These are phyloP conservation scores for Cardiocondyla obscurior DNA, from an alignment of 1,140 invertebrate genomes.

Conservation along the genomic window DNA sequence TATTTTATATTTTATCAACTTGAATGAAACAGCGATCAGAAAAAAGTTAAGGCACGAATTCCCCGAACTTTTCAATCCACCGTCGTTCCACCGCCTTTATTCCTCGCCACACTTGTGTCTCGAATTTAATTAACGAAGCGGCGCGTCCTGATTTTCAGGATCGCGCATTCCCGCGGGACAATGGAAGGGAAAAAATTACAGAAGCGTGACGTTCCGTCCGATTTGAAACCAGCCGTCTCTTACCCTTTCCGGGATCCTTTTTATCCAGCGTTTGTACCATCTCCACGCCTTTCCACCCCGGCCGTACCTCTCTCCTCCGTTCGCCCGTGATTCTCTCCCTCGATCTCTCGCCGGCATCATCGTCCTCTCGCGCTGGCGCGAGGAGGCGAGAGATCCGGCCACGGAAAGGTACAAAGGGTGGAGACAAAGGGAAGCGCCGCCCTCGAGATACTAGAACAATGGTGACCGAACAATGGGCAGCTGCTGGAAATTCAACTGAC, in stretches of 20 bases:
- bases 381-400: conserved; percentile 78
- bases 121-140: conserved; percentile 66
- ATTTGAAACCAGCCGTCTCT: conserved; percentile 43
- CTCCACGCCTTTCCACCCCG: conserved; percentile 6
- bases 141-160: conserved; percentile 38
- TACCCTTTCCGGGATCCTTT: conserved; percentile 55
- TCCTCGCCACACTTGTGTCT: background rate
- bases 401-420: conserved; percentile 82
- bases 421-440: conserved; percentile 83
- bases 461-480: conserved; percentile 78
- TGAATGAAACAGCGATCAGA: background rate
- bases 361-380: conserved; percentile 73
- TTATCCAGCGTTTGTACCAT: conserved; percentile 55
- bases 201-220: conserved; percentile 68
- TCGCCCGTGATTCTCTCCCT: conserved; percentile 49
- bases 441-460: conserved; percentile 83
- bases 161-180: conserved; percentile 42
- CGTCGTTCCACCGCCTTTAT: background rate
- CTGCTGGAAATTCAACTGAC: conserved; percentile 79
- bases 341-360: conserved; percentile 47
- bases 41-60: background rate
- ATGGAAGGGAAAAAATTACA: conserved; percentile 66
- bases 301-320: conserved; percentile 33
- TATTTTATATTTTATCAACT: background rate
- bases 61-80: background rate